A percentile compares a stretch with the other conserved stretches of the same genome.
Evolutionary conservation across 2,113 vertebrate species (phyloP).

Genomic region (Heloderma charlesbogerti): DNA sequence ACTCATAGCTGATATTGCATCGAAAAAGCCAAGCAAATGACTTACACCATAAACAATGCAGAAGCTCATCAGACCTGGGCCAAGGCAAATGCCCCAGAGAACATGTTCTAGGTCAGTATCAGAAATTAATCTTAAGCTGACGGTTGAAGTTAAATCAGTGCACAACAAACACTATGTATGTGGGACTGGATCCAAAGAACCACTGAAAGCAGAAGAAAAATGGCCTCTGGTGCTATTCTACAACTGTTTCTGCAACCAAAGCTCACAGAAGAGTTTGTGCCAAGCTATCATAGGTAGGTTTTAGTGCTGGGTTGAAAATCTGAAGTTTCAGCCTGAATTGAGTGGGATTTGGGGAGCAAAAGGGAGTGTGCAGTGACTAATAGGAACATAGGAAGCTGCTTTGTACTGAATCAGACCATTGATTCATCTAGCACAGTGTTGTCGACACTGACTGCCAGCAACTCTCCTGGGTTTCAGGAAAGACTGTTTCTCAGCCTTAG

Average conservation of each 20-base stretch:
- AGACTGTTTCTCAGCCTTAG: no score
- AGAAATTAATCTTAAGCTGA: background rate
- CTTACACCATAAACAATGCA: background rate
- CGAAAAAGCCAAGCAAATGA: background rate
- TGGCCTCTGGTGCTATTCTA: background rate
- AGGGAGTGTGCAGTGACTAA: no score
- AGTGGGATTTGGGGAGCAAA: no score
- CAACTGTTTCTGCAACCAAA: background rate
- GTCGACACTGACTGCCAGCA: no score
- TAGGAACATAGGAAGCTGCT: no score
- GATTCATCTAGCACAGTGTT: no score
- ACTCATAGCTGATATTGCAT: background rate
- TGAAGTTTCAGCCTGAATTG: background rate
- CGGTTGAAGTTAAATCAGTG: background rate
- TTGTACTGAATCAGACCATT: no score
- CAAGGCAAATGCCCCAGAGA: background rate
- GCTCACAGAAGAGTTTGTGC: no score
- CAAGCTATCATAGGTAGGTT: no score
- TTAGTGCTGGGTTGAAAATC: background rate
- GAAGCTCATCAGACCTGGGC: fast-evolving
- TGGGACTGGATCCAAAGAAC: no score
- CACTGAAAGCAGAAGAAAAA: background rate
- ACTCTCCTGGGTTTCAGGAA: no score
- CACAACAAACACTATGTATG: background rate
- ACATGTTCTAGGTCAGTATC: background rate